Evolutionary conservation across 2,888 invertebrate genomes (phyloP).

Genomic region (Ochropleura plecta): DNA sequence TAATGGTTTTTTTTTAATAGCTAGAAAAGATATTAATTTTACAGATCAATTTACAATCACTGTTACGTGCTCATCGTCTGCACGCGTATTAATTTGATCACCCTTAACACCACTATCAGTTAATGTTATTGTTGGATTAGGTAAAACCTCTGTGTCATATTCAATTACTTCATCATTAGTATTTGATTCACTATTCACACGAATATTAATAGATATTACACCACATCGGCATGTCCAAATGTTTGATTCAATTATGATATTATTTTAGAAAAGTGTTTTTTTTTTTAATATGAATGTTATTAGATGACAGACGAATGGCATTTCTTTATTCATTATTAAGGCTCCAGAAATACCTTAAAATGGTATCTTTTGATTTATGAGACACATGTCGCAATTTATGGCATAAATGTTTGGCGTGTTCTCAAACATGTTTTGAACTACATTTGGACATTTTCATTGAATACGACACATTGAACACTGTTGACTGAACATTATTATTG

Average conservation of each 20-base stretch:
- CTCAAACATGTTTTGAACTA: constrained; percentile 45
- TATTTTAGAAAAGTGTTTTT: constrained; percentile 17
- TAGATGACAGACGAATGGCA: constrained; percentile 34
- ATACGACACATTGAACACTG: constrained; percentile 71
- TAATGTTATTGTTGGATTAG: constrained; percentile 44
- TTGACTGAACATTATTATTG: constrained; percentile 68
- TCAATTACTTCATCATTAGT: constrained; percentile 59
- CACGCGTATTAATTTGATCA: constrained; percentile 28
- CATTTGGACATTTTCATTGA: constrained; percentile 68
- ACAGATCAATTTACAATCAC: constrained; percentile 12
- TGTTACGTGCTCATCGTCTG: neutral
- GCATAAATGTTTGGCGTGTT: constrained; percentile 39
- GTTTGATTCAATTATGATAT: constrained; percentile 28
- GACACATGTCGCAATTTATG: constrained; percentile 31
- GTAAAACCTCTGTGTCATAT: constrained; percentile 67
- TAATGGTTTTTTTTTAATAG: too few species aligned
- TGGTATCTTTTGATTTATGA: constrained; percentile 33
- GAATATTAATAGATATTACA: constrained; percentile 18
- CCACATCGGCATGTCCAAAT: constrained; percentile 54
- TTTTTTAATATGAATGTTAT: constrained; percentile 22
- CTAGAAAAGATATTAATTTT: constrained; percentile 5
- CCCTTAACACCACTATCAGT: constrained; percentile 22
- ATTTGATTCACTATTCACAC: constrained; percentile 8
- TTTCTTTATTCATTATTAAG: constrained; percentile 15
- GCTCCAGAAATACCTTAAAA: constrained; percentile 16